Evolutionary conservation across 2,888 invertebrate species (phyloP).

Genomic region (Caenorhabditis afra): DNA sequence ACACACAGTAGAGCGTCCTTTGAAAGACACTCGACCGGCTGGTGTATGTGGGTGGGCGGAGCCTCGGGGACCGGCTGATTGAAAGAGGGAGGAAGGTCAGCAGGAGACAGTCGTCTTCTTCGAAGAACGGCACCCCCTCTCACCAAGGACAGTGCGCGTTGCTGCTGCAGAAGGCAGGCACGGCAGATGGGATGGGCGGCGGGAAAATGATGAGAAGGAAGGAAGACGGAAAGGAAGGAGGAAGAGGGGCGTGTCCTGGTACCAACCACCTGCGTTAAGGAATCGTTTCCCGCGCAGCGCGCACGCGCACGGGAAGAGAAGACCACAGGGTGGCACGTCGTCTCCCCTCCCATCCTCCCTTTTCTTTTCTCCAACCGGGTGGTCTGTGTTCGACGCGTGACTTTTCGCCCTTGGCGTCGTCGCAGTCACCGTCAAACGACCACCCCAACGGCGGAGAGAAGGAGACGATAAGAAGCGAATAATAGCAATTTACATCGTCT

Average conservation of each 20-base stretch:
- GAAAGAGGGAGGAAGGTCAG: conserved; percentile 44
- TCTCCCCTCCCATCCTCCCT: conserved; percentile 15
- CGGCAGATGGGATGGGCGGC: conserved; percentile 40
- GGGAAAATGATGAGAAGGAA: conserved; percentile 42
- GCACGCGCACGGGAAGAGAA: conserved; percentile 33
- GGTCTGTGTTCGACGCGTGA: conserved; percentile 59
- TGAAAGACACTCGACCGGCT: conserved; percentile 60
- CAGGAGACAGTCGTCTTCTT: conserved; percentile 33
- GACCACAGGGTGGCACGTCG: conserved; percentile 45
- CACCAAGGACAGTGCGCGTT: conserved; percentile 50
- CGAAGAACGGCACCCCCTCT: conserved; percentile 49
- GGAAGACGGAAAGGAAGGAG: conserved; percentile 9
- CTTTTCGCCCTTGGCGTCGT: conserved; percentile 57
- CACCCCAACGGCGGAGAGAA: conserved; percentile 14
- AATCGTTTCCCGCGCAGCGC: conserved; percentile 43
- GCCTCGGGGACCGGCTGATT: conserved; percentile 40
- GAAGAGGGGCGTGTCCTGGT: conserved; percentile 44
- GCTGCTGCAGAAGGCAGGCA: conserved; percentile 25
- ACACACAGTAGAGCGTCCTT: conserved; percentile 47
- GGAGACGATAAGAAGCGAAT: conserved; percentile 54
- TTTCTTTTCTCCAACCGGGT: conserved; percentile 43
- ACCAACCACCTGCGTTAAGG: conserved; percentile 51
- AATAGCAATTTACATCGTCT: conserved; percentile 54
- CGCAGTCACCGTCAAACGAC: conserved; percentile 19
- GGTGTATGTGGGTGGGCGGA: conserved; percentile 20